phyloP scores from a whole-genome alignment of 2,888 invertebrate species.

The Drosophila nr. medialis region DNA sequence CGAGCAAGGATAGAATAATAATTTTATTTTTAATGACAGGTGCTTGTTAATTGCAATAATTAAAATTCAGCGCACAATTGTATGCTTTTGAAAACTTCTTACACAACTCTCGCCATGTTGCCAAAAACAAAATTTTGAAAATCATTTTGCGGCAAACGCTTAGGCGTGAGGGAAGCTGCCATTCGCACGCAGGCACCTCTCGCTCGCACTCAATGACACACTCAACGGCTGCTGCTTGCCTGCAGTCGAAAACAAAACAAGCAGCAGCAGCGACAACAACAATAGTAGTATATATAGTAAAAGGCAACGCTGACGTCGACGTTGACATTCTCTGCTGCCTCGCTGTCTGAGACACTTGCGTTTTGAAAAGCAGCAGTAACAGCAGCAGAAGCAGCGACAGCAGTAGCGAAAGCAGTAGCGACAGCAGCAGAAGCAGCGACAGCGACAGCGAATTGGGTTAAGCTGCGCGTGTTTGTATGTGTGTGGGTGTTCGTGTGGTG shows the following conservation, averaged over 20 bases:
- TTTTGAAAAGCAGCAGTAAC: conserved; percentile 20
- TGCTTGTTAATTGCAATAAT: conserved; percentile 2
- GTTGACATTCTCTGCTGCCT: conserved; percentile 27
- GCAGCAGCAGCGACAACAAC: conserved; percentile 19
- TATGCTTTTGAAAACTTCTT: not conserved
- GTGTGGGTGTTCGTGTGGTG: conserved; percentile 24
- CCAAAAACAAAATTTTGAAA: conserved; percentile 34
- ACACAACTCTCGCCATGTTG: conserved; percentile 42
- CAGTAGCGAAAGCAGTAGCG: not conserved
- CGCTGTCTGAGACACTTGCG: conserved; percentile 62
- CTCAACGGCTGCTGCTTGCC: conserved; percentile 27
- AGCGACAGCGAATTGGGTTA: conserved; percentile 70
- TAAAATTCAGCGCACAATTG: conserved; percentile 1
- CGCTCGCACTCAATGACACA: conserved; percentile 2
- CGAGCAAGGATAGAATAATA: not conserved
- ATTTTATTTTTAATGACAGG: not conserved
- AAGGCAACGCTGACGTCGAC: conserved; percentile 21
- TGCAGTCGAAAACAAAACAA: conserved; percentile 49
- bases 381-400: no score
- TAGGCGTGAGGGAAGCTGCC: conserved; percentile 62
- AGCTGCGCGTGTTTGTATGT: conserved; percentile 43
- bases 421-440: conserved; percentile 2
- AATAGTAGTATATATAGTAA: conserved; percentile 8
- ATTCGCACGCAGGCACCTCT: conserved; percentile 48
- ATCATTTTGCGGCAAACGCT: conserved; percentile 59